Base-by-base conservation (phyloP, 2,113 vertebrate genomes). In the Cyphomyrus plagiostoma region DNA sequence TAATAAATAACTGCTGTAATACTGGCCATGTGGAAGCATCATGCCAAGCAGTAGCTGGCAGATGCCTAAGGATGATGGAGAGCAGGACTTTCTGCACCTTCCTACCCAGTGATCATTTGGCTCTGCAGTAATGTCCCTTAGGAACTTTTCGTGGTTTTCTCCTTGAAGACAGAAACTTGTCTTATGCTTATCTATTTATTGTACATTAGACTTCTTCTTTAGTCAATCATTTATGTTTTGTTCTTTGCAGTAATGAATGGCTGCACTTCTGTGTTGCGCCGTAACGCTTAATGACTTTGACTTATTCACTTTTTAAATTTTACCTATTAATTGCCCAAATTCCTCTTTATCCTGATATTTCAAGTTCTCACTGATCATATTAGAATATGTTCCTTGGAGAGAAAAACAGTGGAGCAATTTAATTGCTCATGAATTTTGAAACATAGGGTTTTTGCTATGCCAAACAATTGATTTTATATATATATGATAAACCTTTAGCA, bases 381-480 rank as follows among this genome's bases (percentile, higher is more conserved):
- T 89, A 86, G 84, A 86, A 89, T 86, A 19, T 89, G 49, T 50
- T 56, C 58, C 56, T 70, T 30, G 45, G 83, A 86, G 56, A 86
- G 30, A 70, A 74, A 89, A 85, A 89, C 42, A 66, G 39, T 89
- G 89, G 86, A 89, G 83, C 26, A 30, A 74, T 70, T 49, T 87
- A 89, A 86, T 86, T 89, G 56, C 26, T 74, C 50, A 70, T 89
- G 74, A 89, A 87, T 52, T 74, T 86, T 52, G 46, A 39, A 87
- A 15, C 58, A 45, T 45, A 42, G 4, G 39, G 53, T 88, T 9
- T 77, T 77, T 88, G 66, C 66, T 49, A 13, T n/a, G 23, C n/a
- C 0, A 3, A 66, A 9, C n/a, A 66, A 26, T 66, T 66, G n/a
- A 66, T 66, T 66, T 66, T n/a, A 46, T 1, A 46, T 6, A 46